Conservation (phyloP, 1,140 invertebrate genomes). For the Lepidostoma basale region DNA sequence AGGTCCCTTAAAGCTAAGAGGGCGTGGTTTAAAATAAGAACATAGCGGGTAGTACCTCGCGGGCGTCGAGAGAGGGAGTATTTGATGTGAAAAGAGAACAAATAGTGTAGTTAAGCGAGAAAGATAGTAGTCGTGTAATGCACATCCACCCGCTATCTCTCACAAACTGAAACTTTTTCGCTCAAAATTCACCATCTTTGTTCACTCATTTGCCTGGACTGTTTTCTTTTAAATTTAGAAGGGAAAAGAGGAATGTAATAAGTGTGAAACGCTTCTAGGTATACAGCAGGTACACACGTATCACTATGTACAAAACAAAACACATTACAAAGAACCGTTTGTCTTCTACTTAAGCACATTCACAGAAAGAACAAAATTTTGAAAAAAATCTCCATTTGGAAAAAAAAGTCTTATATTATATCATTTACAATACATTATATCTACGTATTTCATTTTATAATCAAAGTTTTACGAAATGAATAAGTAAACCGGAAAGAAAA, state of each 20-base stretch:
- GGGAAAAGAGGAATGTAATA: background rate
- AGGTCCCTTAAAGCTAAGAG: background rate
- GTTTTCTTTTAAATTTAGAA: background rate
- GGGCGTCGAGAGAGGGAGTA: too few species aligned
- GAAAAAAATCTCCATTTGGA: too few species aligned
- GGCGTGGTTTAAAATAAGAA: too few species aligned
- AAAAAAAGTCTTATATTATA: too few species aligned
- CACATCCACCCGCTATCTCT: background rate
- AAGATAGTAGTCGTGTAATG: background rate
- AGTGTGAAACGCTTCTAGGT: background rate
- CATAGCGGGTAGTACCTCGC: too few species aligned
- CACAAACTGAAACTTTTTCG: background rate
- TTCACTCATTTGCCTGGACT: background rate
- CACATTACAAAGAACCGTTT: background rate
- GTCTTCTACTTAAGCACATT: too few species aligned
- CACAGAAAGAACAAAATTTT: too few species aligned
- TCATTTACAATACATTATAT: too few species aligned
- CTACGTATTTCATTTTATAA: too few species aligned
- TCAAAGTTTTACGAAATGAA: too few species aligned
- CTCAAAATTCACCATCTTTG: background rate
- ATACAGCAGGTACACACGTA: background rate
- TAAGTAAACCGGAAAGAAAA: too few species aligned
- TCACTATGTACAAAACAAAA: background rate
- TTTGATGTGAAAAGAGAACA: slow-evolving; percentile 1
- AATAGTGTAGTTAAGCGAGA: slow-evolving; percentile 1